Base-by-base conservation (phyloP, 2,888 invertebrate species). In the Spialia ferax region DNA sequence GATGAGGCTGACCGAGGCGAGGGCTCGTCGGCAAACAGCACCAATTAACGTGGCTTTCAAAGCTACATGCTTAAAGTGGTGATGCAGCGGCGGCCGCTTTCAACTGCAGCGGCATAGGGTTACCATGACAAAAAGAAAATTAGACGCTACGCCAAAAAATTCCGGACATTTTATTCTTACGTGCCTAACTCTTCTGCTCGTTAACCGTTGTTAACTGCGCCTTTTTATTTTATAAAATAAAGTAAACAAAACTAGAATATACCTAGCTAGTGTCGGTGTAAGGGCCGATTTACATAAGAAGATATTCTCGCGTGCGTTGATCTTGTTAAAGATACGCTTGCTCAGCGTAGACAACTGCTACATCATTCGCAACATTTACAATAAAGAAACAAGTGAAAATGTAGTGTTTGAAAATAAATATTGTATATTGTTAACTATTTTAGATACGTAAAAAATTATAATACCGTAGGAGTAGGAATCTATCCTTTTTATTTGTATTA, bases 31-130 rank as follows among this genome's bases (percentile, higher is more conserved):
- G 61, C 61, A 67, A 67, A 67, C 67, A 67, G 75, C 80, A 83
- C 84, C 88, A 91, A 90, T 91, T 90, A 91, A 85, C 87, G 88
- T 85, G 75, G 79, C 82, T 86, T 79, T 86, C 82, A 82, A 82
- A 85, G 82, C 77, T 79, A 80, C 67, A 81, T 79, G 81, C 82
- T 81, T 79, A 78, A 79, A 85, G 79, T 80, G 77, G 75, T 73
- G 79, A 77, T 76, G 77, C 77, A 76, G 77, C 73, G 81, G 86
- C 88, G 88, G 87, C 79, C 73, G 77, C 87, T 89, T 89, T 89
- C 80, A 88, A 84, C 79, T 82, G 73, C 77, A 69, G 73, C 71
- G 78, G 42, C 77, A 74, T 72, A 72, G 66, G 60, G 66, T 61
- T 55, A 66, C 66, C 66, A 66, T 61, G 45, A 54, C 22, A 61